Evolutionary conservation across 2,888 invertebrate species (phyloP).

Genomic region (Latheticus oryzae): DNA sequence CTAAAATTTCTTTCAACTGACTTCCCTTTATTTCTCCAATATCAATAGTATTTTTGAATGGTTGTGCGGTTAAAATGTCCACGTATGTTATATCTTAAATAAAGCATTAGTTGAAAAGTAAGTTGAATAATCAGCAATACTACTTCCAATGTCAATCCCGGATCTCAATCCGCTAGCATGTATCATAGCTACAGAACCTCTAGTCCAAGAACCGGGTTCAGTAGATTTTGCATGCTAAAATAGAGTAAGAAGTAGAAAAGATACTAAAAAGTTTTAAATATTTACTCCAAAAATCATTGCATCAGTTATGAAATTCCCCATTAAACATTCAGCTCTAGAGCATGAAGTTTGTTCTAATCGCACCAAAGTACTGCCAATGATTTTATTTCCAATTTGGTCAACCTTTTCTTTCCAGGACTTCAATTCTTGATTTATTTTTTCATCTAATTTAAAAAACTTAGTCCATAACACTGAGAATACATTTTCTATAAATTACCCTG

Average conservation of each 20-base stretch:
- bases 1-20: slow-evolving; percentile 73
- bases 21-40: slow-evolving; percentile 77
- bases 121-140: not conserved
- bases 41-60: slow-evolving; percentile 82
- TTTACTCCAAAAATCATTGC: slow-evolving; percentile 75
- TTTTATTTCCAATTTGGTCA: slow-evolving; percentile 42
- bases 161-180: slow-evolving; percentile 78
- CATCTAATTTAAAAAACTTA: no score
- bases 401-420: slow-evolving; percentile 46
- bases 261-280: slow-evolving; percentile 27
- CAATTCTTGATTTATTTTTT: slow-evolving; percentile 44
- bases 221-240: slow-evolving; percentile 67
- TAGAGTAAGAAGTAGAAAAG: slow-evolving; percentile 6
- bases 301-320: slow-evolving; percentile 79
- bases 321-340: slow-evolving; percentile 74
- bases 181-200: slow-evolving; percentile 74
- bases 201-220: slow-evolving; percentile 71
- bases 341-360: slow-evolving; percentile 70
- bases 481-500: slow-evolving; percentile 69
- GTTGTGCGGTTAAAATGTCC: slow-evolving; percentile 76
- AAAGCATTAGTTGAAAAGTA: not conserved
- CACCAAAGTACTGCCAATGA: slow-evolving; percentile 49
- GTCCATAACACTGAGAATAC: not conserved
- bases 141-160: slow-evolving; percentile 73
- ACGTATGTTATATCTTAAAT: slow-evolving; percentile 76